Conservation (phyloP, 2,888 invertebrate species). For the Endomychus coccineus region DNA sequence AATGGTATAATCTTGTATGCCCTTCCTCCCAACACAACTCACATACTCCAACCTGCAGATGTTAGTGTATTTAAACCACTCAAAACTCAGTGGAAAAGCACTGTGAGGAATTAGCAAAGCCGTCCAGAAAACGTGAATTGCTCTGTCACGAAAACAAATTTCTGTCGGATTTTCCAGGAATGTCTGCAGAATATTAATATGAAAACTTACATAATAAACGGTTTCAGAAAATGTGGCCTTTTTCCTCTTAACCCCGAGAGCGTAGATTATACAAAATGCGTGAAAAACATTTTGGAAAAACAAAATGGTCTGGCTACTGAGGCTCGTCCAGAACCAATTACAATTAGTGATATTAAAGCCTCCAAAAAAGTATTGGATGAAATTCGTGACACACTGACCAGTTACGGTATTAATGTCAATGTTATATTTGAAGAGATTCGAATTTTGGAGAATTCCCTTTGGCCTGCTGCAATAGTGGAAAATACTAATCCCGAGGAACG, state of each 20-base stretch:
- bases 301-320: not conserved
- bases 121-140: conserved; percentile 1
- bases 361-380: too few relatives aligned
- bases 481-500: conserved; percentile 1
- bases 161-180: not conserved
- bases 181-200: not conserved
- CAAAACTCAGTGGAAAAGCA: conserved; percentile 23
- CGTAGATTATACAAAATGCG: conserved; percentile 5
- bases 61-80: conserved; percentile 24
- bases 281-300: conserved; percentile 2
- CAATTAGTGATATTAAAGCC: too few relatives aligned
- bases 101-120: conserved; percentile 13
- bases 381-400: too few relatives aligned
- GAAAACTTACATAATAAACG: not conserved
- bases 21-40: conserved; percentile 21
- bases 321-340: too few relatives aligned
- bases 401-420: conserved; percentile 3
- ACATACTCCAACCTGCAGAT: conserved; percentile 26
- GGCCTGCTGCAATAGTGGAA: not conserved
- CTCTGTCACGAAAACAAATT: not conserved
- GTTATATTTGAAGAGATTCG: conserved; percentile 2
- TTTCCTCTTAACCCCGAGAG: not conserved
- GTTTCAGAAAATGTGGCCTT: conserved; percentile 4
- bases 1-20: conserved; percentile 27
- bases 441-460: not conserved